Evolutionary conservation across 2,113 vertebrate genomes (phyloP).

Genomic region (Rostratula benghalensis): DNA sequence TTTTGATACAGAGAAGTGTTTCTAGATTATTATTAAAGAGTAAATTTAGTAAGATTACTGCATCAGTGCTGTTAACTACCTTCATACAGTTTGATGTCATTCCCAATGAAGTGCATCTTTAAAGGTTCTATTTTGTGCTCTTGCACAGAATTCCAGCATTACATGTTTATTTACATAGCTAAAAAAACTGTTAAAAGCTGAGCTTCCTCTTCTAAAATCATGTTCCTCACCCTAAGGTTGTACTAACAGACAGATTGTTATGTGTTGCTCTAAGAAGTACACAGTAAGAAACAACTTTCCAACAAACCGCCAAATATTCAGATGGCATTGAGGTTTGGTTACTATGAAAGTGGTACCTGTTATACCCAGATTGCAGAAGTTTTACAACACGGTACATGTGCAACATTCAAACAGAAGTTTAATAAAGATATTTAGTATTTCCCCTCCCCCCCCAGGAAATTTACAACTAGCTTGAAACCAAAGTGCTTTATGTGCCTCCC

Average conservation of each 20-base stretch:
- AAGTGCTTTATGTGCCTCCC: not conserved
- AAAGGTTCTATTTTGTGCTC: not conserved
- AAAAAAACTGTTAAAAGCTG: slow-evolving; percentile 45
- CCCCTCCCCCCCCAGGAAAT: not conserved
- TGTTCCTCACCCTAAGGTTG: slow-evolving; percentile 25
- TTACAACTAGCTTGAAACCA: not conserved
- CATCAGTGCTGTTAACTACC: not conserved
- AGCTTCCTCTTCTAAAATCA: slow-evolving; percentile 65
- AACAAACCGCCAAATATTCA: not conserved
- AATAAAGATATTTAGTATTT: not conserved
- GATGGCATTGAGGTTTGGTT: slow-evolving; percentile 64
- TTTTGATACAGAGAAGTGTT: not conserved
- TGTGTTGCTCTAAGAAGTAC: not conserved
- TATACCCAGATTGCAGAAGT: not conserved
- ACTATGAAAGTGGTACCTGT: not conserved
- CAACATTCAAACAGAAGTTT: not conserved
- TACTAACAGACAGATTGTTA: not conserved
- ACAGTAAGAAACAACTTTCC: slow-evolving; percentile 5
- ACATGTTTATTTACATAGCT: not conserved
- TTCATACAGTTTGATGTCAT: not conserved
- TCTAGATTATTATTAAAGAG: not conserved
- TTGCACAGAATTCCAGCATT: not conserved
- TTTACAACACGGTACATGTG: not conserved
- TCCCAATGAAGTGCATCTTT: not conserved
- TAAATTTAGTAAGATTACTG: not conserved